These are phyloP conservation scores for Spheniscus humboldti DNA, from an alignment of 2,797 vertebrate species.

Conservation along the genomic window DNA sequence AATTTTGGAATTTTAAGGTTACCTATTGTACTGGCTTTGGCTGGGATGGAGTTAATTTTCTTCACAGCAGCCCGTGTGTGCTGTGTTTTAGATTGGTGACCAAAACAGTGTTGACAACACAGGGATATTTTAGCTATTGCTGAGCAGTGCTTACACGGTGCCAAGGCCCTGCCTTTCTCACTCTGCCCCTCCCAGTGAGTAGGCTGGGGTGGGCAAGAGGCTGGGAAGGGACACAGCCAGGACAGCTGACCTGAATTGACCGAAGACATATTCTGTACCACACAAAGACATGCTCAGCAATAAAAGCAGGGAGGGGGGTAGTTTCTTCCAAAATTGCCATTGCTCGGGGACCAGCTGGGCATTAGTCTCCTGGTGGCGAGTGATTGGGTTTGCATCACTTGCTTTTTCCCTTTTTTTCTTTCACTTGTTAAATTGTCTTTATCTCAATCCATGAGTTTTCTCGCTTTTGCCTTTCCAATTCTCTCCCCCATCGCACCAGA, in stretches of 20 bases:
- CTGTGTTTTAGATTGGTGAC: neutral
- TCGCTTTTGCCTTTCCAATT: rapidly evolving
- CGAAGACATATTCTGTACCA: neutral
- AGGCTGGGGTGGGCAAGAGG: neutral
- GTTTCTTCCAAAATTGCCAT: neutral
- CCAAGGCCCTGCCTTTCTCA: neutral
- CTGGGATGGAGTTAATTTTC: neutral
- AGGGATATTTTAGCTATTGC: neutral
- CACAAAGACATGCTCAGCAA: neutral
- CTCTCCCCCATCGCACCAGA: neutral
- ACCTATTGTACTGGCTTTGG: neutral
- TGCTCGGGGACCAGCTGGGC: rapidly evolving
- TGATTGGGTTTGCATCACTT: neutral
- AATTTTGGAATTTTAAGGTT: neutral
- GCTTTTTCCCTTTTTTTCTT: neutral
- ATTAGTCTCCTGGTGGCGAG: neutral
- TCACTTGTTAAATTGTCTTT: neutral
- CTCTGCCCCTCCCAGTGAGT: rapidly evolving
- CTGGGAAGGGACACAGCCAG: neutral
- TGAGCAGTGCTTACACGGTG: neutral
- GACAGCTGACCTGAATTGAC: neutral
- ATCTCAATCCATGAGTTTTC: neutral
- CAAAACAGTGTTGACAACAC: neutral
- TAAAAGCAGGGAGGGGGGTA: rapidly evolving
- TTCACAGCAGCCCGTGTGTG: neutral